Base-by-base conservation (phyloP, 53 echinoderm and acorn worm genomes). In the Temnopleurus reevesii region DNA sequence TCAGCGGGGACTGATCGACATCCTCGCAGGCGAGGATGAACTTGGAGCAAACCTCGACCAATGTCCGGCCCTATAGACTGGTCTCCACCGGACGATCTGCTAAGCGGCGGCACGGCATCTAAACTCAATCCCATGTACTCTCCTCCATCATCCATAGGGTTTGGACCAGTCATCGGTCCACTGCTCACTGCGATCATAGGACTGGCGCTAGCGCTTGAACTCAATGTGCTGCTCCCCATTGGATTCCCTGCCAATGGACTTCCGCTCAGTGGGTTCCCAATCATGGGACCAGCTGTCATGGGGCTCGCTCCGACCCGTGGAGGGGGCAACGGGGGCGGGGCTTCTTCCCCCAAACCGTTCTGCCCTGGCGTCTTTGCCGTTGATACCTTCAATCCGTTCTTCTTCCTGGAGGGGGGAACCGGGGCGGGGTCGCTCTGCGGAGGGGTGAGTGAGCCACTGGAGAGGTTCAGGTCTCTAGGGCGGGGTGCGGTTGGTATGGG, bases 321-420 rank as follows among this genome's bases (percentile, higher is more conserved):
- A 3, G 94, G 94, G 9, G 94, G 94, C 12, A 94, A 76, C 29
- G 94, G 94, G 8, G 94, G 94, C 30, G 89, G 94, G 1, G 23
- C n/a, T 0, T 71, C 64, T 3, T 57, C 84, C 4, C 6, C 26
- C 3, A 44, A 12, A 1, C 86, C 86, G 28, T 85, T 85, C 36
- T 45, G 44, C 3, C 61, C 45, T 28, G 46, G 24, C 27, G 59
- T 1, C 53, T 87, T 87, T 4, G 53, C 71, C 12, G 66, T 34
- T 35, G 30, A 45, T n/a, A 45, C 0, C 34, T 65, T 66, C 3
- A 34, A 26, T 5, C 88, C 88, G 45, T 87, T 87, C 28, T 51
- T 64, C 54, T 71, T 65, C n/a, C 88, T 44, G 8, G 59, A 33
- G 12, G 88, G 88, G 5, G 88, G 88, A 1, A 66, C 49, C 4